Conservation (phyloP, 1,140 invertebrate species). For the Watersipora subatra region DNA sequence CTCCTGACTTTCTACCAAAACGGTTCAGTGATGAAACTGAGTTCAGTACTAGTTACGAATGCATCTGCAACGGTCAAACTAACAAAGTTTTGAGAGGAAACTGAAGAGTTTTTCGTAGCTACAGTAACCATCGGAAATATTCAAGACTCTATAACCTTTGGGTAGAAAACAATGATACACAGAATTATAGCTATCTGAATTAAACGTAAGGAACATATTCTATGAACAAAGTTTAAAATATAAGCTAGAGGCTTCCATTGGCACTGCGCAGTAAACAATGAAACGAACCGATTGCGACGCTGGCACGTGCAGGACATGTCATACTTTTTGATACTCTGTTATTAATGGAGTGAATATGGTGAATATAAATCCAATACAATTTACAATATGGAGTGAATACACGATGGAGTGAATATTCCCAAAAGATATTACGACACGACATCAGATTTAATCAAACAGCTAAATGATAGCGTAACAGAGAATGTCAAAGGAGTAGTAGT, state of each 20-base stretch:
- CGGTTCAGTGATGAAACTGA: no score
- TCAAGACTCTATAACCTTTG: background rate
- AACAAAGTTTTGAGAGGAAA: background rate
- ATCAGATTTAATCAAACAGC: no score
- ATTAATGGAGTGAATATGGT: no score
- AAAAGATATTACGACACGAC: no score
- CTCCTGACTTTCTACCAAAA: no score
- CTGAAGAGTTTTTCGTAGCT: background rate
- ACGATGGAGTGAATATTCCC: no score
- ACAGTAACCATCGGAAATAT: background rate
- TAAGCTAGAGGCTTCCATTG: background rate
- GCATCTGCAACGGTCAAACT: background rate
- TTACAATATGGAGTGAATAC: no score
- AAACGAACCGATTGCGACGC: background rate
- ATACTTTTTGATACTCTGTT: background rate
- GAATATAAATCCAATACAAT: no score
- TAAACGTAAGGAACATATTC: background rate
- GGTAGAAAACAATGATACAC: background rate
- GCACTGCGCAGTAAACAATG: background rate
- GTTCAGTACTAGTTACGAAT: no score
- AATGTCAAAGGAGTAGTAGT: no score
- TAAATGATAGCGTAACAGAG: no score
- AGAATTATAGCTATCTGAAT: background rate
- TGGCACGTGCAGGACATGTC: background rate
- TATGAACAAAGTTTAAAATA: background rate